Percentiles rank a stretch among this genome's conserved stretches.
These are phyloP conservation scores for Ooceraea biroi DNA, from an alignment of 1,140 invertebrate species.

Conservation along the genomic window DNA sequence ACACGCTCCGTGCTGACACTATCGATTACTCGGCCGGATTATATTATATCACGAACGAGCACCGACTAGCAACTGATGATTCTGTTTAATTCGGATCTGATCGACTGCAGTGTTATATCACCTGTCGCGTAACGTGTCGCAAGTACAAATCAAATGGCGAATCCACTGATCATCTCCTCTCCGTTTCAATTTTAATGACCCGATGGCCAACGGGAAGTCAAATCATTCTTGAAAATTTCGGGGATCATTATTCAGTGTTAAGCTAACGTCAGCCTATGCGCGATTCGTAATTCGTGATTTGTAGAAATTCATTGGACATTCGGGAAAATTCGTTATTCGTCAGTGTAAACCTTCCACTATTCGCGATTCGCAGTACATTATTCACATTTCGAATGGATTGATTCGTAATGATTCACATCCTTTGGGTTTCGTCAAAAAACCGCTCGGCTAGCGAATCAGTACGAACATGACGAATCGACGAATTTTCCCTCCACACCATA, in stretches of 20 bases:
- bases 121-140: neutral
- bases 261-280: too few relatives aligned
- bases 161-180: neutral
- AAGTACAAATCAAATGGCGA: neutral
- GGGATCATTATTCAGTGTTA: neutral
- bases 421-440: too few relatives aligned
- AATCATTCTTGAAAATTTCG: neutral
- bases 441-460: too few relatives aligned
- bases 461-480: too few relatives aligned
- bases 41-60: neutral
- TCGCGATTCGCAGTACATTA: too few relatives aligned
- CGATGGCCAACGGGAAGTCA: neutral
- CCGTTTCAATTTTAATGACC: neutral
- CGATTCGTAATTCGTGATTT: too few relatives aligned
- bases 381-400: too few relatives aligned
- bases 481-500: too few relatives aligned
- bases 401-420: too few relatives aligned
- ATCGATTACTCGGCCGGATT: conserved; percentile 29
- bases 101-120: neutral
- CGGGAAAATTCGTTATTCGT: too few relatives aligned
- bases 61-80: neutral
- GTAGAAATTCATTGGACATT: too few relatives aligned
- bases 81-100: conserved; percentile 31
- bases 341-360: too few relatives aligned
- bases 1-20: conserved; percentile 1